phyloP scores from a whole-genome alignment of 2,113 vertebrate genomes.

The Chionomys nivalis region DNA sequence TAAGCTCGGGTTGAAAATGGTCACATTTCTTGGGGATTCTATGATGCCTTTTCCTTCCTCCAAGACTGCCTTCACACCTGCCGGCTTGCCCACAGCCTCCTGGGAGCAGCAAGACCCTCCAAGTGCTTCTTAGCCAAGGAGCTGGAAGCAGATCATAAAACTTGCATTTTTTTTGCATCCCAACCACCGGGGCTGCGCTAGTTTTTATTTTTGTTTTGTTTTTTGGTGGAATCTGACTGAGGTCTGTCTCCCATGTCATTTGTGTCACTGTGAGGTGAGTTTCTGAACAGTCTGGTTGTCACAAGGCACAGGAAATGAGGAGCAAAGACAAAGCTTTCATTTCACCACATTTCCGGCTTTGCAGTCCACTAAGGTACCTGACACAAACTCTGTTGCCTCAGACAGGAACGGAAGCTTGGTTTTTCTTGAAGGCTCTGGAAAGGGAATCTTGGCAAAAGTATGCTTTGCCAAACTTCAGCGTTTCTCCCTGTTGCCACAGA shows the following conservation, averaged over 20 bases:
- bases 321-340: not conserved
- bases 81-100: not conserved
- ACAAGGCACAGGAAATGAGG: not conserved
- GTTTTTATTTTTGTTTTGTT: not conserved
- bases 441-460: slow-evolving; percentile 45
- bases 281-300: not conserved
- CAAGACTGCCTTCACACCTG: not conserved
- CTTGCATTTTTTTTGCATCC: fast-evolving
- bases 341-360: not conserved
- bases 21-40: not conserved
- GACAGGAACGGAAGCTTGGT: not conserved
- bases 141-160: not conserved
- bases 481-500: slow-evolving; percentile 29
- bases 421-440: slow-evolving; percentile 51
- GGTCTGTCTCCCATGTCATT: not conserved
- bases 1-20: not conserved
- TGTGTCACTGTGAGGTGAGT: not conserved
- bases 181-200: not conserved
- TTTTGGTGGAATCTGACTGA: not conserved
- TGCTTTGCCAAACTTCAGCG: slow-evolving; percentile 43
- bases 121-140: fast-evolving
- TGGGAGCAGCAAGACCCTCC: not conserved
- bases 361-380: no score
- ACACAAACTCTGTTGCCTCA: not conserved
- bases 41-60: not conserved